phyloP scores from a whole-genome alignment of 2,888 invertebrate genomes.

The Blastobasis lacticolella region DNA sequence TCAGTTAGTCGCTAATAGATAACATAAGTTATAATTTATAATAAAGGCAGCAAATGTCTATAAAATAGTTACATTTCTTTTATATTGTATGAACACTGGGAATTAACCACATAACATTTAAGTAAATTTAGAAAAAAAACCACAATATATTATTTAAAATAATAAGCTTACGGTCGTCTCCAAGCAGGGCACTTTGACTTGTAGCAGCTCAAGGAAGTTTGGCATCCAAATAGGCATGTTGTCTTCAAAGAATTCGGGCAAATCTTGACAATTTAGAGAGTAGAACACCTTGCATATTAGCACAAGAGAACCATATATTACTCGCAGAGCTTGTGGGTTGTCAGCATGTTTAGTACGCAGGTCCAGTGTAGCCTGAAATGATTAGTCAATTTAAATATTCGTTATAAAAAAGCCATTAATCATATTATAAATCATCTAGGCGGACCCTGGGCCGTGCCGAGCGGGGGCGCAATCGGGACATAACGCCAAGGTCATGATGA shows the following conservation, averaged over 20 bases:
- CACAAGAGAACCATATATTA: slow-evolving; percentile 91
- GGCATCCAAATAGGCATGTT: slow-evolving; percentile 97
- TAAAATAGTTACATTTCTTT: too few species aligned
- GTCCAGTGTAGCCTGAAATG: slow-evolving; percentile 85
- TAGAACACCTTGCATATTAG: slow-evolving; percentile 96
- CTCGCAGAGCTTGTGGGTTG: slow-evolving; percentile 86
- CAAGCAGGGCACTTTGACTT: slow-evolving; percentile 83
- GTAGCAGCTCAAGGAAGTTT: slow-evolving; percentile 87
- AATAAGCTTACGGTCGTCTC: slow-evolving; percentile 68
- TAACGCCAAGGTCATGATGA: too few species aligned
- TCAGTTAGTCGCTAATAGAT: too few species aligned
- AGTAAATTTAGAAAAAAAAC: neutral
- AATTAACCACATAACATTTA: too few species aligned
- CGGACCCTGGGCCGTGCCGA: too few species aligned
- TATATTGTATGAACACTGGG: too few species aligned
- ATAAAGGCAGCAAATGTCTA: too few species aligned
- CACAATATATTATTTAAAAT: neutral
- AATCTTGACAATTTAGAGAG: slow-evolving; percentile 96
- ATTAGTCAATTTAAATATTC: too few species aligned
- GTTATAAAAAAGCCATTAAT: too few species aligned
- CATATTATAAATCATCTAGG: too few species aligned
- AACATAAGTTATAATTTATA: too few species aligned
- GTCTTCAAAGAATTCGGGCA: slow-evolving; percentile 99
- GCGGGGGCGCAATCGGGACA: too few species aligned
- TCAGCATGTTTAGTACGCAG: slow-evolving; percentile 84